A percentile compares a stretch with the other conserved stretches of the same genome.
Evolutionary conservation across 2,113 vertebrate genomes (phyloP).

Genomic region (Triplophysa rosa): DNA sequence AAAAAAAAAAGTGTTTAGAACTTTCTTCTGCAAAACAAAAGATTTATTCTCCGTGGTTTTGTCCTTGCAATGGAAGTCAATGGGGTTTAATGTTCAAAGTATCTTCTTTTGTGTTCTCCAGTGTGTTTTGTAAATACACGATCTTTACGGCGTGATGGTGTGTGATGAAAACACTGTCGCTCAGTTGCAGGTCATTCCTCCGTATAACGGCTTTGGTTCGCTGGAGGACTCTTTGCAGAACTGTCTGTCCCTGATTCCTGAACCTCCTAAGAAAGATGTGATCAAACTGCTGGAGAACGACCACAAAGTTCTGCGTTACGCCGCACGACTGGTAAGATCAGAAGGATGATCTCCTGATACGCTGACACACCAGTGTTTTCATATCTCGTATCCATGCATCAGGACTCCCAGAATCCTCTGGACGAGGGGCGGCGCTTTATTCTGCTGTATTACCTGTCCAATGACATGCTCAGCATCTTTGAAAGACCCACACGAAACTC

Average conservation of each 20-base stretch:
- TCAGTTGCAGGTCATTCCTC: constrained; percentile 79
- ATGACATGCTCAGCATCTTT: constrained; percentile 87
- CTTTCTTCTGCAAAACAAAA: too few species aligned
- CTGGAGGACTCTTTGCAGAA: constrained; percentile 91
- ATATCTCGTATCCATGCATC: constrained; percentile 2
- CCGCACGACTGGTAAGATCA: constrained; percentile 79
- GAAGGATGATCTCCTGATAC: too few species aligned
- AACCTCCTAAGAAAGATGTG: constrained; percentile 79
- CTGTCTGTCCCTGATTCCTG: constrained; percentile 84
- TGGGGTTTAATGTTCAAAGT: too few species aligned
- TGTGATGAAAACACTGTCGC: neutral
- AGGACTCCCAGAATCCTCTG: constrained; percentile 83
- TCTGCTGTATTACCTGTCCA: constrained; percentile 83
- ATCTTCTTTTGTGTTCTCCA: too few species aligned
- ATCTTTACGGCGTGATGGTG: neutral
- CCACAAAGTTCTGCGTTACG: constrained; percentile 82
- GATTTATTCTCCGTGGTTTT: too few species aligned
- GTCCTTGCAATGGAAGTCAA: too few species aligned
- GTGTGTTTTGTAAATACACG: too few species aligned
- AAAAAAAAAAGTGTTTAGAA: too few species aligned
- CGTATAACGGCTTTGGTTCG: constrained; percentile 91
- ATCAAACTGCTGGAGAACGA: constrained; percentile 85
- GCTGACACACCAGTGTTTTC: neutral
- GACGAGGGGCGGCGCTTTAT: constrained; percentile 83
- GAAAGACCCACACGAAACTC: constrained; percentile 83